Evolutionary conservation across 2,888 invertebrate genomes (phyloP).

Genomic region (Brenthis ino): DNA sequence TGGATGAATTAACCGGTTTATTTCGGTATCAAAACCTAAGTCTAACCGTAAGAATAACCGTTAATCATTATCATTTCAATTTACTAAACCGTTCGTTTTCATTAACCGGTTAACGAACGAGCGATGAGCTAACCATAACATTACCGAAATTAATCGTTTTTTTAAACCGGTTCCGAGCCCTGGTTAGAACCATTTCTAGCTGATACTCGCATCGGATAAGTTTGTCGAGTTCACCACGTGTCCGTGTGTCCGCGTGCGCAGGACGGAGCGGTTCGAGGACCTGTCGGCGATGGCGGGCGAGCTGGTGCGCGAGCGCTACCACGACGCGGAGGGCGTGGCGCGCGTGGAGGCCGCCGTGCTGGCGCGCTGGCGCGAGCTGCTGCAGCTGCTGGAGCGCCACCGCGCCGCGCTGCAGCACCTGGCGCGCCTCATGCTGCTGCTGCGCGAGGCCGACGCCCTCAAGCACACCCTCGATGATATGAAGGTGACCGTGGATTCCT

Average conservation of each 20-base stretch:
- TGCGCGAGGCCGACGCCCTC: conserved; percentile 95
- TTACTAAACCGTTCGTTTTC: too few species aligned
- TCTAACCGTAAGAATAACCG: too few species aligned
- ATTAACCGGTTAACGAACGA: too few species aligned
- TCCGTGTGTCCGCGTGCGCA: conserved; percentile 40
- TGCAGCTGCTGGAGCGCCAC: conserved; percentile 92
- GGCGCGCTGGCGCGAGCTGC: conserved; percentile 92
- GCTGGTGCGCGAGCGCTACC: conserved; percentile 94
- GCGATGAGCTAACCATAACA: too few species aligned
- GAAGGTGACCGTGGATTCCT: conserved; percentile 72
- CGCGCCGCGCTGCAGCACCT: conserved; percentile 87
- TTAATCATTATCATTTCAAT: too few species aligned
- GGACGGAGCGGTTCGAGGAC: conserved; percentile 96
- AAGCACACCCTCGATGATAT: conserved; percentile 88
- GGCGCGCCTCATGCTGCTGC: conserved; percentile 92
- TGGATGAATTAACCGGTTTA: too few species aligned
- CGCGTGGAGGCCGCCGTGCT: conserved; percentile 89
- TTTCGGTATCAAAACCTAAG: too few species aligned
- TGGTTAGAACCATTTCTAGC: background rate
- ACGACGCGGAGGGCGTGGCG: conserved; percentile 91
- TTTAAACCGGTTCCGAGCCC: too few species aligned
- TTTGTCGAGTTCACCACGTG: background rate
- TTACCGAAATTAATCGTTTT: too few species aligned
- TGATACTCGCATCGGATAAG: background rate
- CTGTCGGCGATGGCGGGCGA: conserved; percentile 96